phyloP scores from a whole-genome alignment of 2,113 vertebrate species.

The Hemicordylus capensis region DNA sequence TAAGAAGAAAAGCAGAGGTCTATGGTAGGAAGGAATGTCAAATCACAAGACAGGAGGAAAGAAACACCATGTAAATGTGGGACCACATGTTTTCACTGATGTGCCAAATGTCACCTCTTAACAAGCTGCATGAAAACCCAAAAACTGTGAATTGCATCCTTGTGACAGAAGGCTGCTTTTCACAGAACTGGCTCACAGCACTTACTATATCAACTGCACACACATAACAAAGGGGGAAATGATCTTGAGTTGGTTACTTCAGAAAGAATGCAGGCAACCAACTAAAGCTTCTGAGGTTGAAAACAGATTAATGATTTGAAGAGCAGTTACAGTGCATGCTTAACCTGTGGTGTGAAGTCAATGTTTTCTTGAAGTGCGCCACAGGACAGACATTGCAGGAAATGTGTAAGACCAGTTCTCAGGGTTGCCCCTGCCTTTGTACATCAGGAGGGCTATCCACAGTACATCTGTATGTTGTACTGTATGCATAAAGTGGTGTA shows the following conservation, averaged over 20 bases:
- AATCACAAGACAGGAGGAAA: background rate
- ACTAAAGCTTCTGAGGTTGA: background rate
- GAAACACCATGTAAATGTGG: background rate
- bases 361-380: background rate
- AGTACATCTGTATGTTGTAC: too few relatives aligned
- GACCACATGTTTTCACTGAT: background rate
- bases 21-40: background rate
- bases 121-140: background rate
- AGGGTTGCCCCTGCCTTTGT: too few relatives aligned
- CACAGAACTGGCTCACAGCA: background rate
- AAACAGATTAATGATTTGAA: background rate
- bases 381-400: background rate
- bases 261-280: background rate
- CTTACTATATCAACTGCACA: background rate
- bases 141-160: background rate
- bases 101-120: conserved; percentile 7
- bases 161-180: conserved; percentile 6
- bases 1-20: background rate
- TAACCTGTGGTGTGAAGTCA: background rate
- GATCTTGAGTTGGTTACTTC: background rate
- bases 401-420: background rate
- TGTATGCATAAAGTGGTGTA: background rate
- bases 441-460: background rate
- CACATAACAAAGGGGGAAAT: background rate
- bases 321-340: background rate